Conservation (phyloP, 2,797 vertebrate species). For the Coregonus suidteri region DNA sequence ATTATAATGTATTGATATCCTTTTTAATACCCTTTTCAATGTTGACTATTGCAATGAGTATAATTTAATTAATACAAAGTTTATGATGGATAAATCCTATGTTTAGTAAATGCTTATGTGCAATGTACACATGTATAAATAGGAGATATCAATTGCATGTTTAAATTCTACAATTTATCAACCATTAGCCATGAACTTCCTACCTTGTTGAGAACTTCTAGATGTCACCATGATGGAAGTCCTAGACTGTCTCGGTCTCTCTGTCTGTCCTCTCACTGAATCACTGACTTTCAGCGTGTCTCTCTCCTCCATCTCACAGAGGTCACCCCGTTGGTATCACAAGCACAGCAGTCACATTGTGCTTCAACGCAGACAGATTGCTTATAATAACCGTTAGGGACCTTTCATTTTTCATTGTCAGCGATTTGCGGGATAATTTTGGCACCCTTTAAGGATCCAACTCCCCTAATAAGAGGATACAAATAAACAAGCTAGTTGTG, state of each 20-base stretch:
- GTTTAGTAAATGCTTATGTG: background rate
- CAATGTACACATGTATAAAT: background rate
- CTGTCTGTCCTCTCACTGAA: background rate
- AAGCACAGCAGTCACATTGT: slow-evolving; percentile 83
- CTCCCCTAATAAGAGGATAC: slow-evolving; percentile 81
- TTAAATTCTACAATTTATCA: background rate
- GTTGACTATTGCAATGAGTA: background rate
- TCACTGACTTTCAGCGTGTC: slow-evolving; percentile 66
- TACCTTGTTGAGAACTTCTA: background rate
- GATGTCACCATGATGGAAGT: background rate
- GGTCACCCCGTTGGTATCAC: slow-evolving; percentile 81
- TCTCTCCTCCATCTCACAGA: slow-evolving; percentile 68
- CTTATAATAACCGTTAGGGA: slow-evolving; percentile 83
- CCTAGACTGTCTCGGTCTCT: background rate
- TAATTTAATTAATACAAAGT: background rate
- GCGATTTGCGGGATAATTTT: slow-evolving; percentile 82
- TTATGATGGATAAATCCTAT: background rate
- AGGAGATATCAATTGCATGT: background rate
- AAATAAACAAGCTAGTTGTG: slow-evolving; percentile 82
- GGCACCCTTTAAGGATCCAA: slow-evolving; percentile 80
- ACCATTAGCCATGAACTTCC: background rate
- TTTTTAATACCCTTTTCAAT: background rate
- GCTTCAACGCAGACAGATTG: slow-evolving; percentile 81
- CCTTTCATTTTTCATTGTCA: slow-evolving; percentile 86
- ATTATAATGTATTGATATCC: background rate